These are phyloP conservation scores for Salvelinus alpinus DNA, from an alignment of 2,113 vertebrate species.

Conservation along the genomic window DNA sequence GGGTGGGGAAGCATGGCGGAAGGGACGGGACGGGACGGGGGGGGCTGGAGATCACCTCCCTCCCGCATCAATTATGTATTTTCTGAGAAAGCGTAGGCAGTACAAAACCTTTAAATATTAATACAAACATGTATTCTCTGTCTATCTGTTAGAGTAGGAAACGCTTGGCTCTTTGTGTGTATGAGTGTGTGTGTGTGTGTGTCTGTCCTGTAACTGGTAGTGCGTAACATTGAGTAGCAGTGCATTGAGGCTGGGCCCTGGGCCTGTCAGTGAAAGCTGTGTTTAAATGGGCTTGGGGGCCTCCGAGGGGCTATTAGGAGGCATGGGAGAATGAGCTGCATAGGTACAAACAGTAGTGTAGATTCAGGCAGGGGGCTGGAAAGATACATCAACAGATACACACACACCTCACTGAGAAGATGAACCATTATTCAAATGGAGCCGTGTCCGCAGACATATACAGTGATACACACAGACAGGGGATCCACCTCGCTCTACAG, in stretches of 20 bases:
- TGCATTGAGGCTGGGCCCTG: not conserved
- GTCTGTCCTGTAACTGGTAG: not conserved
- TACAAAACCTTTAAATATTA: conserved; percentile 35
- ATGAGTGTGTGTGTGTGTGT: not conserved
- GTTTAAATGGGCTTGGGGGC: not conserved
- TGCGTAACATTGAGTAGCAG: not conserved
- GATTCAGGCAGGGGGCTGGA: not conserved
- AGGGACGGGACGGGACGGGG: not conserved
- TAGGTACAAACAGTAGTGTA: not conserved
- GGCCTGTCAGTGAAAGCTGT: conserved; percentile 6
- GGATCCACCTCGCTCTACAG: not conserved
- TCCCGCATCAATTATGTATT: conserved; percentile 47
- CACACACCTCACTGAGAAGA: not conserved
- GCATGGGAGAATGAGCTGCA: too few species aligned
- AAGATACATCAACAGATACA: not conserved
- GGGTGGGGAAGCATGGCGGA: not conserved
- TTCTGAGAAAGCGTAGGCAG: conserved; percentile 33
- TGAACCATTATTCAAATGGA: not conserved
- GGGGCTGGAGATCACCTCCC: conserved; percentile 12
- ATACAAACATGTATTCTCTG: not conserved
- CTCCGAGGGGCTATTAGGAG: not conserved
- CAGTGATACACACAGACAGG: not conserved
- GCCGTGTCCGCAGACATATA: not conserved
- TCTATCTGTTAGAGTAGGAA: not conserved
- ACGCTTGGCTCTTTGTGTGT: not conserved